These are phyloP conservation scores for Amphiprion ocellaris DNA, from an alignment of 2,113 vertebrate species.

Conservation along the genomic window DNA sequence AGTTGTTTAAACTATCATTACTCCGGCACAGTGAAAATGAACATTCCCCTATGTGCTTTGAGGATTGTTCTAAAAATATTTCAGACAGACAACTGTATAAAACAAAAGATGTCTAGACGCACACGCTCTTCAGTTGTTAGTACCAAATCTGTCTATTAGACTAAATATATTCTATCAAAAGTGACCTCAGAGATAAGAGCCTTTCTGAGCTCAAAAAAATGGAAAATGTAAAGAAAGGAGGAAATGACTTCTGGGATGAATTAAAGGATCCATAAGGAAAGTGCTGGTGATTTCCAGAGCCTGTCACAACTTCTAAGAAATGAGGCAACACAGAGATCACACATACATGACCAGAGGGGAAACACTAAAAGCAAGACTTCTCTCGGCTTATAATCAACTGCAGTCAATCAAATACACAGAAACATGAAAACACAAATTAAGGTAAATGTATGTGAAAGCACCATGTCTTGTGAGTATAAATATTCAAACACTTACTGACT, in stretches of 20 bases:
- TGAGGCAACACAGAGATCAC: conserved; percentile 68
- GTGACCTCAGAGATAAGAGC: conserved; percentile 8
- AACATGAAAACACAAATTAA: conserved; percentile 34
- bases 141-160: not conserved
- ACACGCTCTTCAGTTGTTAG: not conserved
- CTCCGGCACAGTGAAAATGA: conserved; percentile 25
- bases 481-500: conserved; percentile 29
- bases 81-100: conserved; percentile 20
- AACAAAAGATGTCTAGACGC: not conserved
- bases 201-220: conserved; percentile 11
- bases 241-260: conserved; percentile 57
- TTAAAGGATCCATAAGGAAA: conserved; percentile 64
- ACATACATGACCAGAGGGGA: conserved; percentile 44
- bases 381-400: conserved; percentile 49
- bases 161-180: conserved; percentile 2
- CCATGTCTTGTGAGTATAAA: not conserved
- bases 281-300: conserved; percentile 67
- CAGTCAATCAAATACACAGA: conserved; percentile 46
- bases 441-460: conserved; percentile 8
- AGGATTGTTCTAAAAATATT: conserved; percentile 38
- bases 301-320: conserved; percentile 70
- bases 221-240: conserved; percentile 29
- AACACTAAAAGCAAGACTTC: conserved; percentile 43
- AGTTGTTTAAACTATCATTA: conserved; percentile 38
- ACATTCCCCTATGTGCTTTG: conserved; percentile 45